Percentiles rank a stretch among this genome's conserved stretches.
These are phyloP conservation scores for Aphaenogaster rudis DNA, from an alignment of 1,140 invertebrate genomes.

Conservation along the genomic window DNA sequence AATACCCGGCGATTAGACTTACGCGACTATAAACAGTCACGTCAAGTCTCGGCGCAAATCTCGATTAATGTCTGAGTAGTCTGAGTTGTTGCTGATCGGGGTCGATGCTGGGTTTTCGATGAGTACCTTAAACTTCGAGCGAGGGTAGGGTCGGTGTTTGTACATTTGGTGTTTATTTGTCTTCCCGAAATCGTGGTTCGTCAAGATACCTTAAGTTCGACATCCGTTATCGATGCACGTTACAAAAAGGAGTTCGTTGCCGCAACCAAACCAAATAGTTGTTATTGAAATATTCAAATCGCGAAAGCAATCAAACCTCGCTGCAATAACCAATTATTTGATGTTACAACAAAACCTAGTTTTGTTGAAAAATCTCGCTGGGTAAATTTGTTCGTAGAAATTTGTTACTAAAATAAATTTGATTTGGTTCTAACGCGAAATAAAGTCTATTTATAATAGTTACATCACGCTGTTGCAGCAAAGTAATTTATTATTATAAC, in stretches of 20 bases:
- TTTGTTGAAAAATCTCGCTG: neutral
- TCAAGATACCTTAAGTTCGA: constrained; percentile 24
- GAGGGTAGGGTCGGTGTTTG: neutral
- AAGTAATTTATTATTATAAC: neutral
- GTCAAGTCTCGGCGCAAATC: neutral
- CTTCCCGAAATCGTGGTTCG: neutral
- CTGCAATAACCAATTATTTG: constrained; percentile 13
- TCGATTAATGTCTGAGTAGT: neutral
- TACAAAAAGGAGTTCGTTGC: neutral
- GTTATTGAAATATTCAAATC: neutral
- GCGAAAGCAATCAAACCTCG: neutral
- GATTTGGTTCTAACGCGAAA: neutral
- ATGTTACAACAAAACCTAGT: constrained; percentile 1
- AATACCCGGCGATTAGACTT: neutral
- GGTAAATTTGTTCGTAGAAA: neutral
- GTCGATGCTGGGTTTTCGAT: neutral
- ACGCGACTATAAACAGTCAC: neutral
- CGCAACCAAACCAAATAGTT: neutral
- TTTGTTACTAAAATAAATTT: constrained; percentile 9
- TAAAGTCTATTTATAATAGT: neutral
- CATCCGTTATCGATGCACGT: neutral
- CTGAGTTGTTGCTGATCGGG: neutral
- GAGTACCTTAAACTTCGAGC: neutral
- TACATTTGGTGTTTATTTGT: neutral
- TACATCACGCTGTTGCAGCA: neutral